Conservation (phyloP, 2,888 invertebrate genomes). For the Tholera decimalis region DNA sequence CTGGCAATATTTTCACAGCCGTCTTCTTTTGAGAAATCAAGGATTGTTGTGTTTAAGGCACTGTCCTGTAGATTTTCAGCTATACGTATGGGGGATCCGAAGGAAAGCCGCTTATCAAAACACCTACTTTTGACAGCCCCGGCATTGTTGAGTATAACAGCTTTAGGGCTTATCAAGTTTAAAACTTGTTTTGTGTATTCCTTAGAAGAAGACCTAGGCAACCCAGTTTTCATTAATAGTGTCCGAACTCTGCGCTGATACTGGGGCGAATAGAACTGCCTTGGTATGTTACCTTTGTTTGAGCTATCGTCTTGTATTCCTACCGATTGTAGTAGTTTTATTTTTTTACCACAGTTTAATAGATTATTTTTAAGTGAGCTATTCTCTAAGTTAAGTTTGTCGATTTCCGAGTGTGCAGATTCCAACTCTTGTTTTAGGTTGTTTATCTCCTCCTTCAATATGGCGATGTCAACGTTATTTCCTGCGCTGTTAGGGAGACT, state of each 20-base stretch:
- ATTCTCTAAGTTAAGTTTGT: not conserved
- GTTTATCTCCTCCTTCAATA: not conserved
- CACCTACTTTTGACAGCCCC: not conserved
- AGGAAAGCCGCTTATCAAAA: not conserved
- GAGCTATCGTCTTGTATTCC: not conserved
- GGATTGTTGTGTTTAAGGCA: not conserved
- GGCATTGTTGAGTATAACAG: not conserved
- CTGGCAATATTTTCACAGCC: too few species aligned
- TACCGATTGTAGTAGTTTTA: not conserved
- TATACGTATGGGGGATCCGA: not conserved
- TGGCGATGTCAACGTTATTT: not conserved
- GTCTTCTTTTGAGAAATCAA: too few species aligned
- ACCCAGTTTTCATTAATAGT: not conserved
- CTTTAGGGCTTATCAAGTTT: conserved; percentile 10
- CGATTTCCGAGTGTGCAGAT: conserved; percentile 5
- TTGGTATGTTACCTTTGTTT: not conserved
- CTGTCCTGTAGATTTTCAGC: not conserved
- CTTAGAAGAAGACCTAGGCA: conserved; percentile 1
- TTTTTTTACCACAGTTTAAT: not conserved
- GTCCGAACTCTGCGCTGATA: not conserved
- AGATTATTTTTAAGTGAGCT: not conserved
- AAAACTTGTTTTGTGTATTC: conserved; percentile 1
- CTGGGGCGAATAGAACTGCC: not conserved
- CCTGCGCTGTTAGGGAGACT: not conserved
- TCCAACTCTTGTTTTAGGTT: not conserved